Evolutionary conservation across 1,140 invertebrate species (phyloP), one percentile per base, ranked within the genome.

Genomic region (Aphis craccivora): DNA sequence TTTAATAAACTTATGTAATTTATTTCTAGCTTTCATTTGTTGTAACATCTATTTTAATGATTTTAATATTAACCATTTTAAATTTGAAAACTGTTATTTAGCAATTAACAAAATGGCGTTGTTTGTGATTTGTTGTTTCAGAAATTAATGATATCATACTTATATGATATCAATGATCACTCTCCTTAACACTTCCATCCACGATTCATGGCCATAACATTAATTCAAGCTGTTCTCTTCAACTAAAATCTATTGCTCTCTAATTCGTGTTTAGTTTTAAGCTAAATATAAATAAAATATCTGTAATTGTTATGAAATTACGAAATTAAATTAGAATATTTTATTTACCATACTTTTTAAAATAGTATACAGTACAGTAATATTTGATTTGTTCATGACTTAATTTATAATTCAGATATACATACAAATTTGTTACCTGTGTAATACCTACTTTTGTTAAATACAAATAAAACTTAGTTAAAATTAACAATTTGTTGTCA

Each of bases 71-170:
- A 90, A 67, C 55, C 37, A 40, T 40, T 40, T 40, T 40, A 40
- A 14, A 67, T 67, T 51, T 90, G 23, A 60, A 90, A 37, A 35
- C n/a, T 88, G 6, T 40, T 43, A 30, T 60, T 90, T 45, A 43
- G 55, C 23, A 25, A 60, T 90, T 90, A 90, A 90, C 81, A 93
- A 93, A 93, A 93, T 48, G 30, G 91, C 37, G 45, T 92, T 92
- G 48, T 93, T 83, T 93, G 91, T 93, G 45, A 55, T 89, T 89
- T 92, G 48, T 93, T 93, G 91, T 93, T 93, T 93, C 91, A 93
- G 91, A 93, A 83, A 93, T 53, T 93, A 81, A 86, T 86, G 76
- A 84, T 84, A 53, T 48, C 6, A 91, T 67, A 23, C 30, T 76
- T 76, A 76, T 11, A 76, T n/a, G 60, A 76, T n/a, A 51, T 48